Percentiles rank a stretch among this genome's conserved stretches.
phyloP scores from a whole-genome alignment of 92 coral and sea anemone species.

The Palythoa caribaeorum region DNA sequence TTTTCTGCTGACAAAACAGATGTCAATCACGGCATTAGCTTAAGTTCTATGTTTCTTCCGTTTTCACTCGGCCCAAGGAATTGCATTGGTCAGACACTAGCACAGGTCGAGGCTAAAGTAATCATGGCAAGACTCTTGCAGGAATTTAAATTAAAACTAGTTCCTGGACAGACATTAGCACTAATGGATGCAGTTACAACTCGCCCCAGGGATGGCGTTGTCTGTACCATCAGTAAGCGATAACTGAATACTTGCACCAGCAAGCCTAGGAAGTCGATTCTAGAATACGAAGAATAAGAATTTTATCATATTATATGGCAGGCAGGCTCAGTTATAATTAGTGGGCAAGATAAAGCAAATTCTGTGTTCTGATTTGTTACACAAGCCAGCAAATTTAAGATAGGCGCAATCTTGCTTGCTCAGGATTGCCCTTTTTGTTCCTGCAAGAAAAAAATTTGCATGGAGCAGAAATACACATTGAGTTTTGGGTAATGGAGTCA shows the following conservation, averaged over 20 bases:
- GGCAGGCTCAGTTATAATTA: too few species aligned
- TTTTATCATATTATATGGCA: too few species aligned
- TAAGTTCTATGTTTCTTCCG: slow-evolving; percentile 69
- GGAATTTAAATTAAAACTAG: slow-evolving; percentile 77
- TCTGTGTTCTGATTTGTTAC: too few species aligned
- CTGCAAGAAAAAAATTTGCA: too few species aligned
- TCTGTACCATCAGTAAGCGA: slow-evolving; percentile 69
- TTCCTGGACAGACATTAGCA: slow-evolving; percentile 74
- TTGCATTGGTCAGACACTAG: slow-evolving; percentile 94
- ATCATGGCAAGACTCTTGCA: slow-evolving; percentile 84
- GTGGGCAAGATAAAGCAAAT: too few species aligned
- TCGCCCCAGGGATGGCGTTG: slow-evolving; percentile 86
- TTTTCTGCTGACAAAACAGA: slow-evolving; percentile 62
- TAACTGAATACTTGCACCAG: not conserved
- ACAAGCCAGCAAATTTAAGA: too few species aligned
- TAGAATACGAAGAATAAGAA: too few species aligned
- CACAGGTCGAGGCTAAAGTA: slow-evolving; percentile 91
- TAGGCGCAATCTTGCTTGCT: too few species aligned
- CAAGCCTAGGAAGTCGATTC: too few species aligned
- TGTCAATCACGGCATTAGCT: slow-evolving; percentile 19
- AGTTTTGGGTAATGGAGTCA: too few species aligned
- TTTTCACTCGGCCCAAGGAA: slow-evolving; percentile 90
- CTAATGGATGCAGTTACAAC: slow-evolving; percentile 69
- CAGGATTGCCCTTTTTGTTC: too few species aligned
- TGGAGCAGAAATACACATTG: too few species aligned